Conservation (phyloP, 2,888 invertebrate species). For the Macroteleia sp. region DNA sequence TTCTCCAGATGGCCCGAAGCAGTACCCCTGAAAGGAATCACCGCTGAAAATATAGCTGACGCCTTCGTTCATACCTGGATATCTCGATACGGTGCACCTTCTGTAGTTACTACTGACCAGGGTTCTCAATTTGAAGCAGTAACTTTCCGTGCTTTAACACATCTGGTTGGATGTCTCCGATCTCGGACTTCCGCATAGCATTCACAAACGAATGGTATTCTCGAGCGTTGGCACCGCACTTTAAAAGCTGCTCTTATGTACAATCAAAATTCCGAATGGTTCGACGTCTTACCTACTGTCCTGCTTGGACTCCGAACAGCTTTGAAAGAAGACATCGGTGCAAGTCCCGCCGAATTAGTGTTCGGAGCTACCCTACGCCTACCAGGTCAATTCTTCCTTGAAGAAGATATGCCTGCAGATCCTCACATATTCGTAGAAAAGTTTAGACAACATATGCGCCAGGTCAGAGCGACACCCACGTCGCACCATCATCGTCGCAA, state of each 20-base stretch:
- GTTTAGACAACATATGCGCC: constrained; percentile 24
- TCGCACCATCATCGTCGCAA: constrained; percentile 15
- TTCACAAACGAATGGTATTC: constrained; percentile 54
- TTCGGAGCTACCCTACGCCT: constrained; percentile 62
- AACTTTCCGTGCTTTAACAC: constrained; percentile 69
- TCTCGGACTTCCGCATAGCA: constrained; percentile 62
- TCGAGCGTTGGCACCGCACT: constrained; percentile 71
- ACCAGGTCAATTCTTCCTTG: constrained; percentile 62
- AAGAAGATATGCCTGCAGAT: constrained; percentile 18
- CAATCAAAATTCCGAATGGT: constrained; percentile 48
- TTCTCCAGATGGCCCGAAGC: constrained; percentile 66
- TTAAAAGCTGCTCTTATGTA: constrained; percentile 70
- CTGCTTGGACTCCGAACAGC: constrained; percentile 54
- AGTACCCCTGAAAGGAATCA: constrained; percentile 29
- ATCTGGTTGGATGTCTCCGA: constrained; percentile 38
- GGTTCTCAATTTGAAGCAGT: constrained; percentile 70
- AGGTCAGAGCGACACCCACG: constrained; percentile 6
- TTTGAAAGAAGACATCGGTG: constrained; percentile 47
- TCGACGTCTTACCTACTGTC: constrained; percentile 56
- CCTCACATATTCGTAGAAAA: constrained; percentile 37
- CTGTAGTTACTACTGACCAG: constrained; percentile 75
- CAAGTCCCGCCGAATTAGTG: constrained; percentile 62
- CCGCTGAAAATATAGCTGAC: constrained; percentile 68
- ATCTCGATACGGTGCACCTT: constrained; percentile 77
- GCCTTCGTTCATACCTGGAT: constrained; percentile 75